Base-by-base conservation (phyloP, 2,797 vertebrate genomes). In the Eulemur mongoz region DNA sequence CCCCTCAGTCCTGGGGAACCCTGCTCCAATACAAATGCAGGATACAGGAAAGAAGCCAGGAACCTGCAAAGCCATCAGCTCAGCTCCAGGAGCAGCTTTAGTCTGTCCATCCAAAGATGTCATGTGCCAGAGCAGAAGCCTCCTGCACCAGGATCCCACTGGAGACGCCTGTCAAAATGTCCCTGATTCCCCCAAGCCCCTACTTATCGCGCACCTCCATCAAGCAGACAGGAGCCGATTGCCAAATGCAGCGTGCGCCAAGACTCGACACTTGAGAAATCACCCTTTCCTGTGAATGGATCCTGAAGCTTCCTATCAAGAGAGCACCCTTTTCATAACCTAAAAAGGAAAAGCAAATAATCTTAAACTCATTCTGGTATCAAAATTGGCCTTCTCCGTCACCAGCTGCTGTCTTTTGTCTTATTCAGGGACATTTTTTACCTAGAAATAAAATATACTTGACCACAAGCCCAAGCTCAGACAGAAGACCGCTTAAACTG, bases 271-370 rank as follows among this genome's bases (percentile, higher is more conserved):
- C 90, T 84, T 35, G 17, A 90, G 91, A 96, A 93, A 89, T 65
- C 2, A 0, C 30, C 43, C 91, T 89, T 96, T 73, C 9, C 70
- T 89, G 13, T 91, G 80, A 91, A 86, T 81, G 76, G 54, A 65
- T 91, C 50, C 73, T 70, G 32, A 94, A 96, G 81, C 45, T 92
- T 90, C n/a, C 25, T 89, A 72, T 90, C 89, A 76, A 91, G 35
- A 96, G 18, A 96, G 30, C 40, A 83, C 57, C 32, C 59, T 95
- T 93, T 94, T 87, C 67, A 79, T 54, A 96, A 61, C 57, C 95
- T 90, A 82, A 95, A 93, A 94, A 93, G 72, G 79, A 87, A 92
- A 97, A 81, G 48, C 25, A 78, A 83, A 86, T 91, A 50, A 83
- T 70, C 57, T 54, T 78, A 89, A 72, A 38, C 40, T 8, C 17